phyloP scores from a whole-genome alignment of 1,140 invertebrate species.

The Drosophila murphyi region DNA sequence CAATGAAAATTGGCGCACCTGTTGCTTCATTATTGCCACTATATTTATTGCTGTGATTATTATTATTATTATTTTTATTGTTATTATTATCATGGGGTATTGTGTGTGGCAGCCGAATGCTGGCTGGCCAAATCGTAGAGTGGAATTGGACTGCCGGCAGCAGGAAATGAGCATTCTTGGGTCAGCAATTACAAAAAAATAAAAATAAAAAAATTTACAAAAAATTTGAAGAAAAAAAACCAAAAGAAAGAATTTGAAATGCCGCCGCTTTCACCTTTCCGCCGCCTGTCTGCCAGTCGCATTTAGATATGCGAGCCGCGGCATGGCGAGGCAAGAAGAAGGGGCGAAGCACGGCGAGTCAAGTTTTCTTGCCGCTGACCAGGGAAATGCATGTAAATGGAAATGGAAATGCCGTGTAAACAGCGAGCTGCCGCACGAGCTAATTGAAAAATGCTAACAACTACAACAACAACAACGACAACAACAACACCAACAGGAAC shows the following conservation, averaged over 20 bases:
- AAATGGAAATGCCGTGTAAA: slow-evolving; percentile 68
- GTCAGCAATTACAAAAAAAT: slow-evolving; percentile 48
- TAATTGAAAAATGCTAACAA: slow-evolving; percentile 57
- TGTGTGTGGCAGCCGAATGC: slow-evolving; percentile 17
- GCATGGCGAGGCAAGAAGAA: background rate
- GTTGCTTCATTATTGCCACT: slow-evolving; percentile 7
- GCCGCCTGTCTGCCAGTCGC: slow-evolving; percentile 3
- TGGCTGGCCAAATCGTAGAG: slow-evolving; percentile 10
- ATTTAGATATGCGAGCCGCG: slow-evolving; percentile 20
- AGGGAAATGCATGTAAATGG: slow-evolving; percentile 54
- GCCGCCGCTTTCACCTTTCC: slow-evolving; percentile 61
- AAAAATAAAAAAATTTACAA: slow-evolving; percentile 7
- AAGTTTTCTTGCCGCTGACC: slow-evolving; percentile 21
- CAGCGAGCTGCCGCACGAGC: slow-evolving; percentile 32
- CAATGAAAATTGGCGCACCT: slow-evolving; percentile 22
- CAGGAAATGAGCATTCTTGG: slow-evolving; percentile 69
- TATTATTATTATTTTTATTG: slow-evolving; percentile 1
- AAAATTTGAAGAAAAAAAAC: slow-evolving; percentile 1
- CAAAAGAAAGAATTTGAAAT: slow-evolving; percentile 57
- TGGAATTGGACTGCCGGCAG: slow-evolving; percentile 2
- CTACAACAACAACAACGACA: slow-evolving; percentile 5
- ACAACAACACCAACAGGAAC: slow-evolving; percentile 39
- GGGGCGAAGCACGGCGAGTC: background rate
- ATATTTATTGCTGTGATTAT: background rate
- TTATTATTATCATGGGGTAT: slow-evolving; percentile 22